Evolutionary conservation across 2,113 vertebrate genomes (phyloP).

Genomic region (Lipophrys pholis): DNA sequence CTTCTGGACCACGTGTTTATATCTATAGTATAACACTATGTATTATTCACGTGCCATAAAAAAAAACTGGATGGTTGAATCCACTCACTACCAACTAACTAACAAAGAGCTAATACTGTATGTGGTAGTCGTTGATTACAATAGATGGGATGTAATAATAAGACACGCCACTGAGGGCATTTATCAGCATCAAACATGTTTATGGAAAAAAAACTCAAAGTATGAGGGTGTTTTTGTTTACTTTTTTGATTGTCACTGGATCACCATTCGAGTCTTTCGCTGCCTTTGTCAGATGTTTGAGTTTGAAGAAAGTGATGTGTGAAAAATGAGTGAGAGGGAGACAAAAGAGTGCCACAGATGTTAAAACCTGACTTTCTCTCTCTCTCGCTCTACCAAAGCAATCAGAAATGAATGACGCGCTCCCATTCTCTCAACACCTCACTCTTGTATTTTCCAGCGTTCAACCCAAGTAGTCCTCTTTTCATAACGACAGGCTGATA

Average conservation of each 20-base stretch:
- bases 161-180: conserved; percentile 42
- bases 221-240: conserved; percentile 31
- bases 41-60: conserved; percentile 80
- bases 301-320: conserved; percentile 44
- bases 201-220: conserved; percentile 36
- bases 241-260: conserved; percentile 32
- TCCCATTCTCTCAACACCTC: conserved; percentile 24
- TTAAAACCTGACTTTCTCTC: conserved; percentile 21
- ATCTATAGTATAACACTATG: conserved; percentile 54
- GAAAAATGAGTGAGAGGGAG: conserved; percentile 2
- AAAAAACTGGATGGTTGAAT: conserved; percentile 57
- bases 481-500: conserved; percentile 41
- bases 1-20: conserved; percentile 61
- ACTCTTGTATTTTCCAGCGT: conserved; percentile 28
- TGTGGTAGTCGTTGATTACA: conserved; percentile 57
- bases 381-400: conserved; percentile 71
- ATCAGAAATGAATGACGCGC: conserved; percentile 58
- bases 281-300: conserved; percentile 57
- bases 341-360: conserved; percentile 37
- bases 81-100: conserved; percentile 69
- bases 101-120: conserved; percentile 68
- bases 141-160: conserved; percentile 25
- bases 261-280: conserved; percentile 59
- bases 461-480: conserved; percentile 30
- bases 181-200: conserved; percentile 31